phyloP scores from a whole-genome alignment of 2,113 vertebrate genomes.

The Gobiocypris rarus region DNA sequence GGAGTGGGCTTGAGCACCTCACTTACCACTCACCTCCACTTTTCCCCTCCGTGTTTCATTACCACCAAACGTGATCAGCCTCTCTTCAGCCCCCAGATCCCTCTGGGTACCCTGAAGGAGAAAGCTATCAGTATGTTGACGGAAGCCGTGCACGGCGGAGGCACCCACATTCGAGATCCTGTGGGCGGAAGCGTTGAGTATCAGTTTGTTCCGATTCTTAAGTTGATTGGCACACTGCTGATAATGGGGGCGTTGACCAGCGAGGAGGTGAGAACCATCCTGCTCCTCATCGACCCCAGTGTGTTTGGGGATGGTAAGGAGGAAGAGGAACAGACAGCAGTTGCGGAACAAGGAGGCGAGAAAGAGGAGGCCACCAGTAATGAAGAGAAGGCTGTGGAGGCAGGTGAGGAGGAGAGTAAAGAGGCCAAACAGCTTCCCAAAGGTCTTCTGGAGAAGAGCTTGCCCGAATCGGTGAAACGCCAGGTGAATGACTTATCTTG shows the following conservation, averaged over 20 bases:
- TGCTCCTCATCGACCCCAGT: conserved; percentile 89
- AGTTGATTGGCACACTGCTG: conserved; percentile 89
- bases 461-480: conserved; percentile 93
- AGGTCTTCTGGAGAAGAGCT: conserved; percentile 90
- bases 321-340: conserved; percentile 70
- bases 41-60: conserved; percentile 86
- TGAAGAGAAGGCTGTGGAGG: conserved; percentile 78
- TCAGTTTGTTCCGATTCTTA: conserved; percentile 96
- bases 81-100: conserved; percentile 89
- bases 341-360: conserved; percentile 63
- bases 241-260: conserved; percentile 91
- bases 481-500: conserved; percentile 79
- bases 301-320: conserved; percentile 88
- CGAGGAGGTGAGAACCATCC: conserved; percentile 87
- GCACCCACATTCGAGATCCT: conserved; percentile 90
- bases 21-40: conserved; percentile 86
- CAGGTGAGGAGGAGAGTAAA: conserved; percentile 90
- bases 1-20: conserved; percentile 91
- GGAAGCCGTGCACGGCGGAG: conserved; percentile 90
- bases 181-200: conserved; percentile 91
- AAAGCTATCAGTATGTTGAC: conserved; percentile 95
- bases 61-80: conserved; percentile 77
- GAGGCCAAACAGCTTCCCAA: conserved; percentile 78
- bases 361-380: conserved; percentile 84
- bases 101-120: conserved; percentile 85